Evolutionary conservation across 1,140 invertebrate species (phyloP), one percentile per base, ranked within the genome.

Genomic region (Colletes latitarsis): DNA sequence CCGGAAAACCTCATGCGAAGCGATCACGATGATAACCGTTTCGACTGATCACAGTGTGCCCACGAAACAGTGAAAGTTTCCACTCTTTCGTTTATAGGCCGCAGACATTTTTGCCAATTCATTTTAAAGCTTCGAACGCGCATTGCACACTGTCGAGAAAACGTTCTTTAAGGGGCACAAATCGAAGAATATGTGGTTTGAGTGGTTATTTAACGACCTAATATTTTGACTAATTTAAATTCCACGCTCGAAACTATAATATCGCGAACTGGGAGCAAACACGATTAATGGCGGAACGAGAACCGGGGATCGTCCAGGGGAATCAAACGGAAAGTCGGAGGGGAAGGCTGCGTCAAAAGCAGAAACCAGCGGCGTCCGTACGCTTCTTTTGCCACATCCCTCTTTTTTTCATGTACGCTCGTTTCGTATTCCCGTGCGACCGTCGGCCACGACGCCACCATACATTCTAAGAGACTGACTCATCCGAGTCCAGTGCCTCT

Each of bases 401-500:
- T 86, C 75, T 81, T 81, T 82, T 77, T 88, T 85, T 81, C 81
- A 62, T 69, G 74, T 68, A 82, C 75, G 73, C 81, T 84, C 82
- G 72, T 89, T 90, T 89, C 69, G 88, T 90, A 90, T 90, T 90
- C 89, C 21, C 79, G 66, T 77, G 77, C 69, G 77, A 58, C 62
- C 83, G 69, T 80, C 75, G 79, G 64, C 77, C 78, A 73, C 84
- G 78, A 87, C 86, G 87, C 87, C 83, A 84, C 72, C 81, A 84
- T 87, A 89, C 89, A 90, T 90, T 89, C 83, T 88, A 89, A 90
- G 82, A 83, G 82, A 84, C 82, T 91, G 90, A 91, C 82, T 91
- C 90, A 91, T 89, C 55, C 87, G 84, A 67, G 82, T 75, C 71
- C 88, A 86, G 81, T 87, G 76, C 58, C 87, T 90, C 82, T 83